Evolutionary conservation across 2,797 vertebrate genomes (phyloP).

Genomic region (Chiloscyllium punctatum): DNA sequence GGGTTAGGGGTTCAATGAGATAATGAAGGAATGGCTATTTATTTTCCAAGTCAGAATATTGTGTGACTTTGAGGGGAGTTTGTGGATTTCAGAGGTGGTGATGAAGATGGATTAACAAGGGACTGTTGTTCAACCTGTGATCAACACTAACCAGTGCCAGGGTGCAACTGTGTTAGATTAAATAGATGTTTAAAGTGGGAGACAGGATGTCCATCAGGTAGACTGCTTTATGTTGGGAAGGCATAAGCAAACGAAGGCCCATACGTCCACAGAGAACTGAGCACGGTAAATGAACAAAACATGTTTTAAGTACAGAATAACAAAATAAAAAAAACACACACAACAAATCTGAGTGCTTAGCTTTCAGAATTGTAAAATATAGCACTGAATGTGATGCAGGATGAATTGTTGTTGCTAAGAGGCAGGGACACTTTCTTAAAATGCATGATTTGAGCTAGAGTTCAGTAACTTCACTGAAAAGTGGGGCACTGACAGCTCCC

Average conservation of each 20-base stretch:
- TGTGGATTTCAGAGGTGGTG: neutral
- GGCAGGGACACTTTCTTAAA: no score
- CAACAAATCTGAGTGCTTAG: no score
- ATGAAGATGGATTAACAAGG: neutral
- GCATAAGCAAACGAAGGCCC: neutral
- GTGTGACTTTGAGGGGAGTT: neutral
- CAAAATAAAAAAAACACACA: no score
- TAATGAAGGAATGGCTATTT: neutral
- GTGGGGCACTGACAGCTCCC: no score
- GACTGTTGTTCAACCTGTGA: neutral
- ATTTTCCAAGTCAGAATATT: neutral
- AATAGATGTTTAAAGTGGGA: neutral
- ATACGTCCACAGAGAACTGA: no score
- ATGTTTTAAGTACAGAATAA: no score
- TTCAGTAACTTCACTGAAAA: neutral
- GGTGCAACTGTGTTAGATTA: neutral
- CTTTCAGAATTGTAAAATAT: no score
- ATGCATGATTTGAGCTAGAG: neutral
- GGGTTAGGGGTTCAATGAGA: neutral
- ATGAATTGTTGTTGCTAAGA: no score
- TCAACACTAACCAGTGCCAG: neutral
- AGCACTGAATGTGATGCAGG: no score
- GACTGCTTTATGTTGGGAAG: no score
- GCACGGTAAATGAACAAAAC: no score
- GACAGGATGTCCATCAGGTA: neutral